A percentile compares a stretch with the other conserved stretches of the same genome.
These are phyloP conservation scores for Dynastes tityus DNA, from an alignment of 2,888 invertebrate species.

Conservation along the genomic window DNA sequence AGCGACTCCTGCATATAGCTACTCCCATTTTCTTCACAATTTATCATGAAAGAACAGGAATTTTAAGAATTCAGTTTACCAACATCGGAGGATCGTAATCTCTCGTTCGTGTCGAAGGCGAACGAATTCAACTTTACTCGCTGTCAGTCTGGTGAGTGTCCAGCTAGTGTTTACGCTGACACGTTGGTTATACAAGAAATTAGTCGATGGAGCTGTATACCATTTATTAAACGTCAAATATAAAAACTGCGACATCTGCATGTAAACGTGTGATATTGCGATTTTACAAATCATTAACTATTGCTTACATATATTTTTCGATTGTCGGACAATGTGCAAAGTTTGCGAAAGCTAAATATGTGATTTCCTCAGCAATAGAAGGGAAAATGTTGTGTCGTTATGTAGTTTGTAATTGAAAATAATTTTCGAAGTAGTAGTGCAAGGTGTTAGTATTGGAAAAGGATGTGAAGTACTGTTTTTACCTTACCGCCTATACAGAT, in stretches of 20 bases:
- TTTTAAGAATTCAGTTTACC: constrained; percentile 49
- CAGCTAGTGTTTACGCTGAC: constrained; percentile 20
- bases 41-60: constrained; percentile 46
- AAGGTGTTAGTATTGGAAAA: constrained; percentile 21
- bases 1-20: constrained; percentile 11
- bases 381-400: constrained; percentile 30
- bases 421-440: constrained; percentile 23
- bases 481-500: background rate
- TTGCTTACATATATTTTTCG: constrained; percentile 19
- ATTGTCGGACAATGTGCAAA: constrained; percentile 20
- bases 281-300: constrained; percentile 18
- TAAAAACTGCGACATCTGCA: constrained; percentile 25
- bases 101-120: constrained; percentile 34
- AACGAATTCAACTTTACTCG: constrained; percentile 28
- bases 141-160: constrained; percentile 13
- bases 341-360: constrained; percentile 21
- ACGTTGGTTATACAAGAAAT: constrained; percentile 26
- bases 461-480: constrained; percentile 39
- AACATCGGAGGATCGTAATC: constrained; percentile 39
- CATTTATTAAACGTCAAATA: constrained; percentile 8
- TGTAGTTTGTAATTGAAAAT: constrained; percentile 25
- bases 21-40: constrained; percentile 38
- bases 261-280: constrained; percentile 22
- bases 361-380: constrained; percentile 23
- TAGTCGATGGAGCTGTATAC: background rate